A percentile compares a stretch with the other conserved stretches of the same genome.
phyloP scores from a whole-genome alignment of 2,888 invertebrate species.

The Digitonthophagus gazella region DNA sequence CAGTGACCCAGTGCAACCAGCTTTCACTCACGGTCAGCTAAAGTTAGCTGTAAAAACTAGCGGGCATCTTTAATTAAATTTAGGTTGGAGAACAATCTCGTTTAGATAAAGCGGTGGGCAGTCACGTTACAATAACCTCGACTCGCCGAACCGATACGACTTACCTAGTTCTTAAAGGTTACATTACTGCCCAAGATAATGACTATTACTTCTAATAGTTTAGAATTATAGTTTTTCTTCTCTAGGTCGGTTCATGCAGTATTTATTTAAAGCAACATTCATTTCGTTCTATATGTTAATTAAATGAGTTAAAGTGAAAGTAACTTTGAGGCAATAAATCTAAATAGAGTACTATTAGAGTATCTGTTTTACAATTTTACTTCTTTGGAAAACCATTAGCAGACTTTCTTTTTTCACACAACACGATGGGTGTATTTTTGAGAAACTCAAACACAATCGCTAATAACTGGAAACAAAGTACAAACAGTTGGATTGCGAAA shows the following conservation, averaged over 20 bases:
- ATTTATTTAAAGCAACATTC: too few species aligned
- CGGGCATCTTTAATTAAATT: background rate
- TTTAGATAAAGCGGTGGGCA: background rate
- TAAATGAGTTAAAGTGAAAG: too few species aligned
- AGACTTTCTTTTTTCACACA: background rate
- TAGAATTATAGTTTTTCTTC: too few species aligned
- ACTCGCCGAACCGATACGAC: background rate
- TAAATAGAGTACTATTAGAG: too few species aligned
- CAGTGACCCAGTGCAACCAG: background rate
- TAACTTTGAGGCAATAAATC: too few species aligned
- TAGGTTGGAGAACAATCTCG: background rate
- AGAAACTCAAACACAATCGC: background rate
- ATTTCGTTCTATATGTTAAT: too few species aligned
- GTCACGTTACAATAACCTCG: background rate
- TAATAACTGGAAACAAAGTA: background rate
- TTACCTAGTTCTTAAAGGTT: background rate
- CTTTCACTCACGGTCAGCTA: background rate
- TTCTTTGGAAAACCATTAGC: background rate
- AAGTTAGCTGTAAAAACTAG: background rate
- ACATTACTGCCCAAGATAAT: too few species aligned
- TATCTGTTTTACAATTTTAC: too few species aligned
- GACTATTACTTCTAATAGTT: too few species aligned
- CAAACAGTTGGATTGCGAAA: background rate
- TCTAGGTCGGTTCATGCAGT: too few species aligned
- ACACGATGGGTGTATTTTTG: background rate